Evolutionary conservation across 2,888 invertebrate genomes (phyloP).

Genomic region (Lomographa bimaculata): DNA sequence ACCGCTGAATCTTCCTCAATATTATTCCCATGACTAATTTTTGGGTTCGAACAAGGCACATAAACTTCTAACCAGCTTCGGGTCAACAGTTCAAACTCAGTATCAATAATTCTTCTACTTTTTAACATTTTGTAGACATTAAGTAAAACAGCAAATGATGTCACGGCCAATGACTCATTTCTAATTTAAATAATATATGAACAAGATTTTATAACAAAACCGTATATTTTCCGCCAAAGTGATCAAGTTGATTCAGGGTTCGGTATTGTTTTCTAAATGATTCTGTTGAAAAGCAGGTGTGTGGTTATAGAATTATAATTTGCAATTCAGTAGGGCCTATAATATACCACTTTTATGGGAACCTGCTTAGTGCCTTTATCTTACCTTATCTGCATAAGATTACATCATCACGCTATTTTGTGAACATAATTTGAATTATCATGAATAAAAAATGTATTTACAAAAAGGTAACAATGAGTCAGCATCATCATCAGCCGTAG

Average conservation of each 20-base stretch:
- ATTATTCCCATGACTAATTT: conserved; percentile 55
- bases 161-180: conserved; percentile 69
- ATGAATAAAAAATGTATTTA: conserved; percentile 1
- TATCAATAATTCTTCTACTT: conserved; percentile 72
- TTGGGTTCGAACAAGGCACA: conserved; percentile 52
- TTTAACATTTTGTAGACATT: conserved; percentile 68
- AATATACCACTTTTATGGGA: conserved; percentile 10
- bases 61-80: conserved; percentile 52
- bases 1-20: conserved; percentile 7
- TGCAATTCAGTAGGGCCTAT: conserved; percentile 16
- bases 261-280: conserved; percentile 34
- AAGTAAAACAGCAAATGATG: conserved; percentile 76
- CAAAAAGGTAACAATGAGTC: not conserved
- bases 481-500: too few relatives aligned
- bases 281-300: conserved; percentile 45
- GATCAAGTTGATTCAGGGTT: not conserved
- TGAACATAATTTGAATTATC: conserved; percentile 10
- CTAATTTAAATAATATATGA: conserved; percentile 59
- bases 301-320: conserved; percentile 32
- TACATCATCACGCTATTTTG: conserved; percentile 13
- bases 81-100: conserved; percentile 77
- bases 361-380: conserved; percentile 4
- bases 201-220: conserved; percentile 50
- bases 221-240: conserved; percentile 40
- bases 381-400: conserved; percentile 8